Evolutionary conservation across 1,140 invertebrate species (phyloP), one percentile per base, ranked within the genome.

Genomic region (Drosophila pallidifrons): DNA sequence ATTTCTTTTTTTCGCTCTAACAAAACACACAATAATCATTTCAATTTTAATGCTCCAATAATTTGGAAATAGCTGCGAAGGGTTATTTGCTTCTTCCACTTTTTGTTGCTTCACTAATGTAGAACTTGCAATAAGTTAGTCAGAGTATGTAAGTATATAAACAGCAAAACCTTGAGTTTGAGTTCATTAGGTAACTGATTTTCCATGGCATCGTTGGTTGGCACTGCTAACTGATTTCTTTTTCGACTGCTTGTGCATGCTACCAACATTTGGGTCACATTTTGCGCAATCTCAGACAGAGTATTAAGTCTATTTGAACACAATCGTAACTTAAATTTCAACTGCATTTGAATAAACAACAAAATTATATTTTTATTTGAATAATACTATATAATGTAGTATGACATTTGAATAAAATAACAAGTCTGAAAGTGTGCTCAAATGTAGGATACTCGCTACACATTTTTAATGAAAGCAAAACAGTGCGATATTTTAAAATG

Each of bases 21-120:
- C 74, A 76, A 65, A 66, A 80, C 74, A 89, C 75, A 89, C 78
- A 90, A 85, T 89, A 89, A 85, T 90, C 81, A 89, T 81, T 90
- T 82, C 85, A 89, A 88, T 89, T 90, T 89, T 89, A 88, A 89
- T 89, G 85, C 85, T 89, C 85, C 81, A 89, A 89, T 89, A 86
- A 89, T 89, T 89, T 90, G 86, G 70, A 77, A 89, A 89, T 89
- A 79, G 73, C 77, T 61, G 5, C 28, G 38, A 88, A 80, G 83
- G 83, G 81, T 87, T 88, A 63, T 77, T 80, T 69, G 57, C 58
- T 72, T 55, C 38, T 43, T 54, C 52, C 13, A 30, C 32, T 43
- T 46, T 43, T 49, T 43, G 8, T 38, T 15, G 5, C 10, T 13
- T 15, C 3, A 43, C 16, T 16, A 28, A 32, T 15, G 51, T 54